These are phyloP conservation scores for Psittacula echo DNA, from an alignment of 2,797 vertebrate genomes.

Conservation along the genomic window DNA sequence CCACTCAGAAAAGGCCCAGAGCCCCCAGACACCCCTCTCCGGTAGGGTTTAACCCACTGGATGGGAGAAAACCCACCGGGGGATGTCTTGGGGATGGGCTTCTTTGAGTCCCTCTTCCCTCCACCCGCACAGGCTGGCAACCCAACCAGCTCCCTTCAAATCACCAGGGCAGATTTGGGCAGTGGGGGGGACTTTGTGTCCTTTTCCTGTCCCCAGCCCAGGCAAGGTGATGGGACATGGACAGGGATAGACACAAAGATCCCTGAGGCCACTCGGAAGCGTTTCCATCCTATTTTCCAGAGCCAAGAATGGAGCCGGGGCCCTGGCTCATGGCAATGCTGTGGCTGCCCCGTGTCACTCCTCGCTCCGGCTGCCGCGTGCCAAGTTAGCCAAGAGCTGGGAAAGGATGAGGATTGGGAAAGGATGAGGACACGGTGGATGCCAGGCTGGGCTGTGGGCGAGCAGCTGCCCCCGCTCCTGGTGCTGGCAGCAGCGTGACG, in stretches of 20 bases:
- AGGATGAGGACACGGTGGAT: conserved; percentile 32
- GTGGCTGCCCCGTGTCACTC: background rate
- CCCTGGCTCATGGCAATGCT: background rate
- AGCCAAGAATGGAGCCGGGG: accelerated
- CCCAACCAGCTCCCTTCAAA: background rate
- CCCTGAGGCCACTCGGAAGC: background rate
- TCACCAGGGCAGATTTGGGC: background rate
- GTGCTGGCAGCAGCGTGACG: background rate
- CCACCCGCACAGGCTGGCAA: background rate
- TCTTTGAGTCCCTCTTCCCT: too few species aligned
- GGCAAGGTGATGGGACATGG: background rate
- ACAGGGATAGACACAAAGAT: background rate
- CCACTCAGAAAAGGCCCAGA: background rate
- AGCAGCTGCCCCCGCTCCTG: background rate
- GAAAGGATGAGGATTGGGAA: background rate
- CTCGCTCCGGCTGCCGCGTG: background rate
- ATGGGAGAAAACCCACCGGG: background rate
- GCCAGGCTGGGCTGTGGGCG: conserved; percentile 43
- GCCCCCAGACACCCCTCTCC: accelerated
- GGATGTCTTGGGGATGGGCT: background rate
- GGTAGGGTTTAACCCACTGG: background rate
- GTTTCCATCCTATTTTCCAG: accelerated
- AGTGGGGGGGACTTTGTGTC: too few species aligned
- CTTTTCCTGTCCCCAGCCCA: background rate
- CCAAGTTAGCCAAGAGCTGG: conserved; percentile 55